These are phyloP conservation scores for Netelia melanura DNA, from an alignment of 2,888 invertebrate species.

Conservation along the genomic window DNA sequence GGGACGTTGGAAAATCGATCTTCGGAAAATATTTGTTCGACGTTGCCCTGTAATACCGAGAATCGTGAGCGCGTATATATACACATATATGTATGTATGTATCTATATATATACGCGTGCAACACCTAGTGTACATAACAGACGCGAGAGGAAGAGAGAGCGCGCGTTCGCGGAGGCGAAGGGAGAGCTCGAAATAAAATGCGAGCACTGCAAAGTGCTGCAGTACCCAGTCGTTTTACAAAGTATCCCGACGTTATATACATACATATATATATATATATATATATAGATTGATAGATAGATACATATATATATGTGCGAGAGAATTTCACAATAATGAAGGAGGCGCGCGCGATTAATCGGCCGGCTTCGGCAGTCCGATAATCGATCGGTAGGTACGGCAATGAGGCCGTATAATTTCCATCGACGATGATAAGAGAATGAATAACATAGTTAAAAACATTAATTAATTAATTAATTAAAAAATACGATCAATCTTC, in stretches of 20 bases:
- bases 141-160: neutral
- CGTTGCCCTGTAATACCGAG: constrained; percentile 39
- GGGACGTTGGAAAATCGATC: constrained; percentile 73
- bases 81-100: neutral
- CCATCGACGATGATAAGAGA: neutral
- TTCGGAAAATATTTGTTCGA: constrained; percentile 74
- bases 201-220: constrained; percentile 34
- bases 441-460: neutral
- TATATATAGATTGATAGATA: neutral
- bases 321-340: constrained; percentile 27
- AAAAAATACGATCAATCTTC: neutral
- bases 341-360: constrained; percentile 44
- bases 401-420: constrained; percentile 40
- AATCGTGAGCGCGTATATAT: constrained; percentile 15
- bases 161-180: neutral
- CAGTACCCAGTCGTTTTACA: constrained; percentile 17
- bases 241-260: constrained; percentile 4
- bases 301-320: neutral
- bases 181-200: constrained; percentile 1
- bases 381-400: constrained; percentile 48
- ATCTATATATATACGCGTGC: neutral
- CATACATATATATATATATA: constrained; percentile 1
- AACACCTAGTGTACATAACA: constrained; percentile 4
- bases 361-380: constrained; percentile 42
- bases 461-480: too few species aligned